Conservation (phyloP, 2,888 invertebrate genomes). For the Eilema caniola region DNA sequence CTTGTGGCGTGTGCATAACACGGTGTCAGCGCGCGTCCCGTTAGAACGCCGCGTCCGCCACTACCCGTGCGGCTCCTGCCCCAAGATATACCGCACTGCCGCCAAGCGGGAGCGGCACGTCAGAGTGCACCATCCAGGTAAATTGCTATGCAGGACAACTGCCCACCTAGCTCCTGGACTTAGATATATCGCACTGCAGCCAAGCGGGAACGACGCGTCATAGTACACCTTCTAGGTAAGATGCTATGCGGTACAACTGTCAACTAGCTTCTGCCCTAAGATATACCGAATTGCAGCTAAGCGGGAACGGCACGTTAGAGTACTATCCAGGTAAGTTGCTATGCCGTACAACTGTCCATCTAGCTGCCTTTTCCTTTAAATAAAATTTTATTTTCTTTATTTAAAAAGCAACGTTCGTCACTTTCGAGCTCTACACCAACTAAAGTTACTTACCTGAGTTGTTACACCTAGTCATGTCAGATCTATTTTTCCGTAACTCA, state of each 20-base stretch:
- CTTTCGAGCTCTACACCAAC: no score
- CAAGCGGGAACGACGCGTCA: constrained; percentile 93
- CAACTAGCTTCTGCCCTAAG: no score
- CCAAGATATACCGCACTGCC: constrained; percentile 94
- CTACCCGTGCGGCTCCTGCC: constrained; percentile 95
- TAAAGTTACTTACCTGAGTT: no score
- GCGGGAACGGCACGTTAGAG: no score
- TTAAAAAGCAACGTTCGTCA: no score
- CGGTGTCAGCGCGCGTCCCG: constrained; percentile 90
- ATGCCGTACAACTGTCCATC: no score
- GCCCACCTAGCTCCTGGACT: constrained; percentile 86
- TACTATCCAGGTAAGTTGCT: no score
- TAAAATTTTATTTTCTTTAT: no score
- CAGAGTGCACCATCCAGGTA: constrained; percentile 88
- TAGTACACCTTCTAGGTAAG: constrained; percentile 89
- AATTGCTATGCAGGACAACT: neutral
- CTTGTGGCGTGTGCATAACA: constrained; percentile 92
- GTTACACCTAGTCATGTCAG: no score
- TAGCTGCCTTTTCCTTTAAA: no score
- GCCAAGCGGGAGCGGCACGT: constrained; percentile 95
- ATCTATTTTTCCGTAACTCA: no score
- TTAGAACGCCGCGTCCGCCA: constrained; percentile 92
- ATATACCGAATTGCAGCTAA: no score
- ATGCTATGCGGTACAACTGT: neutral
- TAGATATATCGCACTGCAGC: constrained; percentile 94